These are phyloP conservation scores for Hydrochoerus hydrochaeris DNA, from an alignment of 2,113 vertebrate species.

Conservation along the genomic window DNA sequence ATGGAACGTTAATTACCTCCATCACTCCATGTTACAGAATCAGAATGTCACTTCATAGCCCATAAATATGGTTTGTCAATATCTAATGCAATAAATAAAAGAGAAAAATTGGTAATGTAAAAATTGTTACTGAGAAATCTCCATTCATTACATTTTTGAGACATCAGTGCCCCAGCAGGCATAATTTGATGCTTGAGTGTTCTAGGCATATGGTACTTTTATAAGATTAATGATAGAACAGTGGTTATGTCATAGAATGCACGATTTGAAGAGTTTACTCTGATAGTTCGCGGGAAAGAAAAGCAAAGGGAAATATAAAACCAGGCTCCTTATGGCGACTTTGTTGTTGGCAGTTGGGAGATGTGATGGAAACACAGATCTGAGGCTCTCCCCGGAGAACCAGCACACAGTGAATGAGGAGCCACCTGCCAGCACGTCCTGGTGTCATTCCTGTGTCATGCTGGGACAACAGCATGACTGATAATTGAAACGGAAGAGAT, in stretches of 20 bases:
- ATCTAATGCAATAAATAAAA: not conserved
- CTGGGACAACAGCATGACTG: conserved; percentile 66
- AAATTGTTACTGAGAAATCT: not conserved
- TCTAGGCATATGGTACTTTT: not conserved
- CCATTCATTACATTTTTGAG: conserved; percentile 38
- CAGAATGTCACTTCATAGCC: not conserved
- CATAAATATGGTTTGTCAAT: not conserved
- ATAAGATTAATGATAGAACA: not conserved
- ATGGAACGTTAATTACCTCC: not conserved
- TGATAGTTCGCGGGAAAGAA: not conserved
- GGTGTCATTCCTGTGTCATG: not conserved
- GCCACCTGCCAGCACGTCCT: not conserved
- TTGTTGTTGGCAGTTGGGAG: not conserved
- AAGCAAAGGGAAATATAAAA: not conserved
- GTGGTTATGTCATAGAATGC: not conserved
- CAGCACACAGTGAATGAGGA: not conserved
- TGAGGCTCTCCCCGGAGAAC: not conserved
- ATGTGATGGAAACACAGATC: not conserved
- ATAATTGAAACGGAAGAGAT: conserved; percentile 63
- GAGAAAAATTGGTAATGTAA: not conserved
- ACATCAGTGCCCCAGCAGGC: not conserved
- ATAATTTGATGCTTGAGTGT: not conserved
- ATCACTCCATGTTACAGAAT: not conserved
- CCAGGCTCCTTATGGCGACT: not conserved
- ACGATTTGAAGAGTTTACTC: not conserved